Evolutionary conservation across 2,113 vertebrate genomes (phyloP).

Genomic region (Pluvialis apricaria): DNA sequence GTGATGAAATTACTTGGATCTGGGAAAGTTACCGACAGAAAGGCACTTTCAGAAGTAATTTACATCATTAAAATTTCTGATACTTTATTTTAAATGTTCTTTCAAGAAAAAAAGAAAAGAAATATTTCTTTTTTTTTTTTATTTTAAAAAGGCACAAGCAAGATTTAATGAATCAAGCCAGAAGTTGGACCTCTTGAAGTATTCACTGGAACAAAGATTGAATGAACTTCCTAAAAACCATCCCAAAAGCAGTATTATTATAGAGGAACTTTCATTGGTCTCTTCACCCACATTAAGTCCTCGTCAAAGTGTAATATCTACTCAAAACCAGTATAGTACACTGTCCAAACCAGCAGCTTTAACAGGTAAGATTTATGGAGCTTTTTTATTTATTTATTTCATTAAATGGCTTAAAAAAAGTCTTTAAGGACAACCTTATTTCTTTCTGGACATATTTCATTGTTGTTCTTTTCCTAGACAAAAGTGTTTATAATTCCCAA

Average conservation of each 20-base stretch:
- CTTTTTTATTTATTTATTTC: not conserved
- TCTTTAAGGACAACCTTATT: not conserved
- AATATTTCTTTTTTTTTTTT: not conserved
- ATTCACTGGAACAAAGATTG: constrained; percentile 94
- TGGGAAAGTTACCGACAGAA: constrained; percentile 96
- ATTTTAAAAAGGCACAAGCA: constrained; percentile 84
- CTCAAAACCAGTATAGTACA: constrained; percentile 95
- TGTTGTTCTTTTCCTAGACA: not conserved
- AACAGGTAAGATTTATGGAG: constrained; percentile 80
- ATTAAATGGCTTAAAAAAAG: not conserved
- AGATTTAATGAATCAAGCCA: constrained; percentile 98
- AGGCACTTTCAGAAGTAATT: constrained; percentile 93
- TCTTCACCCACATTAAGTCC: constrained; percentile 91
- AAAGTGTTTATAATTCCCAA: not conserved
- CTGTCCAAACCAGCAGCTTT: constrained; percentile 96
- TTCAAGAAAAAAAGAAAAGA: not conserved
- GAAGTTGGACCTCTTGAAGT: constrained; percentile 94
- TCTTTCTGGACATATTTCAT: not conserved
- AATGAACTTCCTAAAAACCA: constrained; percentile 95
- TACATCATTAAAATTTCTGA: not conserved
- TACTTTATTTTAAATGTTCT: constrained; percentile 30
- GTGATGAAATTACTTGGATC: constrained; percentile 98
- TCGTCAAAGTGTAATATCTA: constrained; percentile 91
- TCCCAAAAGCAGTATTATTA: constrained; percentile 92
- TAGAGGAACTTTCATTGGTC: constrained; percentile 90